Base-by-base conservation (phyloP, 2,888 invertebrate species). In the Papilio protenor region DNA sequence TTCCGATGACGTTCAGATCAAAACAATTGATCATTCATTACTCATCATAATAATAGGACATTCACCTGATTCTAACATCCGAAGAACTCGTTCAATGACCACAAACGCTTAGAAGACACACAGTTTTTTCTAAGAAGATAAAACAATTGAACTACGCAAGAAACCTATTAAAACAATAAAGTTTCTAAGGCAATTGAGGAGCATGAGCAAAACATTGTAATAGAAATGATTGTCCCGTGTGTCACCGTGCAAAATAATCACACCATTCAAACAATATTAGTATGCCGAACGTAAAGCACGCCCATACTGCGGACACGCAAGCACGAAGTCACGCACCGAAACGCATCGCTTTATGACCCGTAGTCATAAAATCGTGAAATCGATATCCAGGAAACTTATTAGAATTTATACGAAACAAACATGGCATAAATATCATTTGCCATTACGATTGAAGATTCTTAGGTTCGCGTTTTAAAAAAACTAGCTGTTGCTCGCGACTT, bases 321-420 rank as follows among this genome's bases (percentile, higher is more conserved):
- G 70, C 74, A 74, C 77, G 77, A 64, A 77, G 77, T 77, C 77
- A 77, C 77, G 77, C 77, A 77, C 74, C 73, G 49, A 49, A 77
- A 74, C 70, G 70, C 74, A 74, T 77, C 74, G 59, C 74, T 77
- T 77, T 74, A 77, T 70, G 73, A 70, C 72, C 77, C 64, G 59
- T 61, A 74, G 61, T 74, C 40, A n/a, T 70, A 23, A 57, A 75
- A 71, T 75, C 77, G 77, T 77, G 77, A 77, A 77, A 77, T 69
- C 40, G 40, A 77, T 61, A 74, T 52, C 59, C 61, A 61, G 61
- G 40, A 23, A 69, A 45, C 45, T 77, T 64, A 64, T 47, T 40
- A 49, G 64, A 72, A 74, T 64, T 64, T 64, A 74, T 33, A 64
- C 6, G 33, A 64, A 40, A 69, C 21, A 69, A 69, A 69, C 21